These are phyloP conservation scores for Orchestia grillus DNA, from an alignment of 1,140 invertebrate species.

Conservation along the genomic window DNA sequence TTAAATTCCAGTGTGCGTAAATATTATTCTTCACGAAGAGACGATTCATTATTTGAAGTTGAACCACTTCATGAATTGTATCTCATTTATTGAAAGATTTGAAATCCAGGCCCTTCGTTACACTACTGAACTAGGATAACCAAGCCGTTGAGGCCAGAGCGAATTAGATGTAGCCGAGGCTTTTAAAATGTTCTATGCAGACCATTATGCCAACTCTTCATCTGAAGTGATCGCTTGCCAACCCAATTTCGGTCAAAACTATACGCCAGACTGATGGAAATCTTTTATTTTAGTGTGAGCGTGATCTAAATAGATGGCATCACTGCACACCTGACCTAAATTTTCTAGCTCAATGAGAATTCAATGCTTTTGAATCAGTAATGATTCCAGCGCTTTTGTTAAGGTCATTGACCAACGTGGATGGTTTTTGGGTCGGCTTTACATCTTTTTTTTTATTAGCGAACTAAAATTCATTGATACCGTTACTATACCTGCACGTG, in stretches of 20 bases:
- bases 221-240: neutral
- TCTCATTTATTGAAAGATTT: no score
- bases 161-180: no score
- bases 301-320: neutral
- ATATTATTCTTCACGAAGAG: no score
- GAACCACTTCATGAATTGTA: no score
- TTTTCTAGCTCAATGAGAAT: neutral
- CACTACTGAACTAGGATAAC: no score
- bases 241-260: neutral
- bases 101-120: no score
- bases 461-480: neutral
- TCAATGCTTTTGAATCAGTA: neutral
- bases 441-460: neutral
- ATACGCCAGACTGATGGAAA: neutral
- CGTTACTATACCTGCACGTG: neutral
- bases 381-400: neutral
- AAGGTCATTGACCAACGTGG: neutral
- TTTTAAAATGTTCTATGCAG: no score
- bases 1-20: no score
- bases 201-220: no score
- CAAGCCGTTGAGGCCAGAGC: no score
- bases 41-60: no score
- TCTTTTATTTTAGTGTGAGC: neutral
- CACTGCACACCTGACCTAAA: neutral
- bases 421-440: neutral